Base-by-base conservation (phyloP, 2,888 invertebrate species). In the Phortica magna region DNA sequence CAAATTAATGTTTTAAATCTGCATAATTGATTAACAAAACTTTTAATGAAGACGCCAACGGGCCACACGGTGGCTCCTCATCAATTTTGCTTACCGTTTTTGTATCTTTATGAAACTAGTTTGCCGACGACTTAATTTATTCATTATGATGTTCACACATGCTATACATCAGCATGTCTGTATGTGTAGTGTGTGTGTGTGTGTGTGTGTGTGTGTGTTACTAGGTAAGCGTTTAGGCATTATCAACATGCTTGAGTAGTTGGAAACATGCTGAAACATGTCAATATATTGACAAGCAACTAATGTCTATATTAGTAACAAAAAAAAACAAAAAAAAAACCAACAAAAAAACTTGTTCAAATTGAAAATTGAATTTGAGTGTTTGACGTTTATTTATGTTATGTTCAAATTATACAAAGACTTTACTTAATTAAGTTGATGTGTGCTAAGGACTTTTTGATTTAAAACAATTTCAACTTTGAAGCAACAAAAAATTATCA, bases 21-120 rank as follows among this genome's bases (percentile, higher is more conserved):
- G 82, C 85, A 88, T 86, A 87, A 88, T 82, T 83, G 84, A 87
- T 88, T 83, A 86, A 88, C 81, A 80, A 81, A 82, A 83, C 80
- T 82, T 61, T 87, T 83, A 87, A 86, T 87, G 83, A 85, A 85
- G 85, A 81, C 17, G 55, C 70, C 82, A 80, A 81, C 79, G 83
- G 48, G 10, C 14, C 48, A 14, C 48, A 9, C 48, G 48, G 48
- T 48, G 48, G 48, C 48, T 48, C 48, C 9, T 12, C 48, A 48
- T 9, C 31, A 31, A 31, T 31, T 31, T 42, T n/a, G 48, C 48
- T 48, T 14, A 48, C 48, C 48, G 48, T 31, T 48, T 48, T 48
- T 48, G 14, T 48, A 12, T 12, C 7, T 48, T 48, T 31, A 31
- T 31, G 48, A 48, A 48, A 48, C 48, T 48, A 48, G 48, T 48